Evolutionary conservation across 2,113 vertebrate genomes (phyloP), one percentile per base, ranked within the genome.

Genomic region (Zeus faber): DNA sequence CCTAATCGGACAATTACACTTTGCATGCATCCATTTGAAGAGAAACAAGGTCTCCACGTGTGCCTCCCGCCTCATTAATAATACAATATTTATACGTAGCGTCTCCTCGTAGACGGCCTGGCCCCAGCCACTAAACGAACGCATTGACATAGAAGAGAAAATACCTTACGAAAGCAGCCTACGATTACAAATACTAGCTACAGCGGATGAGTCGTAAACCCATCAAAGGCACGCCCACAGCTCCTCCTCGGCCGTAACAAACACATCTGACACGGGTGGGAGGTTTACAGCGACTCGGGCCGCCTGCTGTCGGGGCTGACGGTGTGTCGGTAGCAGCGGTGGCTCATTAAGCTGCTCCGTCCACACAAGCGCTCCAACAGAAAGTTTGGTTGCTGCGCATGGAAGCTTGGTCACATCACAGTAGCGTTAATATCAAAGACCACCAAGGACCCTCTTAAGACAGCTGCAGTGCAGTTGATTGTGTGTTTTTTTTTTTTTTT

Each of bases 141-240:
- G 50, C 40, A 58, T 57, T 35, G 54, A 71, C 46, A 44, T 52
- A 60, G 62, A 52, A 65, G 45, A 44, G 49, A 31, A 70, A 39
- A 41, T 18, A 41, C 50, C 52, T 6, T 56, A 58, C 63, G 58
- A 72, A 81, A 68, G 70, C 75, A 58, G 71, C 65, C 51, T 58
- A 72, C 58, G 54, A 70, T 68, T 63, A 75, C 76, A 67, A 35
- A 58, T 37, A 40, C 57, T 50, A 64, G 62, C 74, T 67, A 78
- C 65, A 65, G 76, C 74, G 45, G 67, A 75, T 70, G 73, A 84
- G 74, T 66, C 68, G 45, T 13, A 47, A 54, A 53, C 72, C 70
- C 70, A 78, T 69, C 63, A 24, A 85, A 88, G 83, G 83, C 85
- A 85, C 79, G 54, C 64, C 73, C 60, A 67, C 77, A 33, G 48